A percentile compares a stretch with the other conserved stretches of the same genome.
Conservation (phyloP, 2,113 vertebrate species). For the Forbesichthys papilliferus region DNA sequence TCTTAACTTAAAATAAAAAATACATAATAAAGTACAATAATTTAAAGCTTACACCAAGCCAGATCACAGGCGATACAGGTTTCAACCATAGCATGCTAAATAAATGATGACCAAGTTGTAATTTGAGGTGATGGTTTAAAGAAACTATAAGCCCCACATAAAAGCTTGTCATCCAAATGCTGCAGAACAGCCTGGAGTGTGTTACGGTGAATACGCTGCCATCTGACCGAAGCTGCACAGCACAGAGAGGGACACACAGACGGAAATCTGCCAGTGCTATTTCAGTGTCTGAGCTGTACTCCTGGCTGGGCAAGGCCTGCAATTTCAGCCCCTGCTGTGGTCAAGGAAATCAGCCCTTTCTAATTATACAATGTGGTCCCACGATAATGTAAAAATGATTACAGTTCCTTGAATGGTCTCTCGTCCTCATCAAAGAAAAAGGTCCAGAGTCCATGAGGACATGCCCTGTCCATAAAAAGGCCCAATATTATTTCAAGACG, state of each 20-base stretch:
- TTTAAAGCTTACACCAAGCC: constrained; percentile 18
- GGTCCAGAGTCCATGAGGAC: constrained; percentile 58
- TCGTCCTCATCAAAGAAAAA: constrained; percentile 67
- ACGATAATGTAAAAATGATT: constrained; percentile 77
- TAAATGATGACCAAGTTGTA: constrained; percentile 64
- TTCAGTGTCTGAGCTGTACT: constrained; percentile 68
- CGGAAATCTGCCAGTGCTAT: constrained; percentile 63
- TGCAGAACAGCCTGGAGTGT: constrained; percentile 53
- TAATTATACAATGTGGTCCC: constrained; percentile 74
- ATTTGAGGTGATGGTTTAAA: constrained; percentile 70
- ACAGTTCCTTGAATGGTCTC: constrained; percentile 63
- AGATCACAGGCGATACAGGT: constrained; percentile 35
- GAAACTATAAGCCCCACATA: constrained; percentile 70
- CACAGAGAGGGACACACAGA: constrained; percentile 56
- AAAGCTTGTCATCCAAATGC: constrained; percentile 54
- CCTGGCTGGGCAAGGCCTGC: constrained; percentile 65
- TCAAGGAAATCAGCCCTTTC: constrained; percentile 73
- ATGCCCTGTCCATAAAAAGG: constrained; percentile 56
- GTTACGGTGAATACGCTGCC: constrained; percentile 53
- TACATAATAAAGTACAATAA: no score
- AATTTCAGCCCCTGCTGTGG: constrained; percentile 76
- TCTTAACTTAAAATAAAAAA: no score
- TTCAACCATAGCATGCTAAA: constrained; percentile 60
- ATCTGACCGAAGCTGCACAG: constrained; percentile 63
- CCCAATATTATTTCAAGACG: constrained; percentile 63